phyloP scores from a whole-genome alignment of 2,113 vertebrate genomes.

The Apaloderma vittatum region DNA sequence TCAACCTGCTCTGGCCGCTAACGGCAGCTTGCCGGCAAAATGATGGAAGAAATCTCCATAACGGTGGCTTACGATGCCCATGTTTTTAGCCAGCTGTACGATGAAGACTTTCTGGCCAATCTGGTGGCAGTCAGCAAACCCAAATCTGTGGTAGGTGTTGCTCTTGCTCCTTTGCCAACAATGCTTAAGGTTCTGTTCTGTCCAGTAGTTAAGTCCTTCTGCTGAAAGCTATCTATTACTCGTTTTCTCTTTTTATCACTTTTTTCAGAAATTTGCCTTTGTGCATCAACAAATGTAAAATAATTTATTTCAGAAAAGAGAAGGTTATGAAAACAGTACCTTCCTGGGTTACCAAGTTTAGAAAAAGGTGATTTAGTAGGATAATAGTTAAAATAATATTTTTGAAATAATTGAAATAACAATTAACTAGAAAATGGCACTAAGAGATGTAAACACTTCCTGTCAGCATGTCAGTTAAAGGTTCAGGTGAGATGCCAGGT shows the following conservation, averaged over 20 bases:
- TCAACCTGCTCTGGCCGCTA: neutral
- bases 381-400: neutral
- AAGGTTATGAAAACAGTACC: neutral
- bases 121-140: conserved; percentile 93
- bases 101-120: conserved; percentile 91
- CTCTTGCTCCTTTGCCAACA: neutral
- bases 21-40: conserved; percentile 75
- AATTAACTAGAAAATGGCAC: neutral
- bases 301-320: neutral
- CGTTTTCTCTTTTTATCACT: neutral
- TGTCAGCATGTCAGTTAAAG: neutral
- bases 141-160: conserved; percentile 89
- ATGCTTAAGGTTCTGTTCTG: neutral
- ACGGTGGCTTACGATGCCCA: conserved; percentile 95
- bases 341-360: neutral
- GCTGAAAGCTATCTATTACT: neutral
- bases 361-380: neutral
- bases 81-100: conserved; percentile 89
- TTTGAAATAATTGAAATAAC: neutral
- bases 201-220: neutral
- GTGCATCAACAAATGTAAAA: neutral
- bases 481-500: neutral
- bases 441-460: neutral
- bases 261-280: neutral
- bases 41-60: conserved; percentile 99